Evolutionary conservation across 2,113 vertebrate species (phyloP).

Genomic region (Malurus elegans): DNA sequence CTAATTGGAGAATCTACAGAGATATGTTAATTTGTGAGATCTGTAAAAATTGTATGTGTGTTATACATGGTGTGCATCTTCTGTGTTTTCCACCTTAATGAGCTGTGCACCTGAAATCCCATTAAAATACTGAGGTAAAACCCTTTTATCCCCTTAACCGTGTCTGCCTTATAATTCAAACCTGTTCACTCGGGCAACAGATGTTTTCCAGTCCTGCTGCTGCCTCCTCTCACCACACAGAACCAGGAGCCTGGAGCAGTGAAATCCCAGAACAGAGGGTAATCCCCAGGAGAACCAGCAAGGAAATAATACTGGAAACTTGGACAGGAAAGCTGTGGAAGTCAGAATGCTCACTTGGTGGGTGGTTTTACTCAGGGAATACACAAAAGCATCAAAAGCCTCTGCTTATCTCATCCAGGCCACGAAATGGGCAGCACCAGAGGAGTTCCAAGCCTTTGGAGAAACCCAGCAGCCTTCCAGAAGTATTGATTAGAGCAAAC

Average conservation of each 20-base stretch:
- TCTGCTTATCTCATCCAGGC: not conserved
- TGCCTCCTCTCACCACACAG: not conserved
- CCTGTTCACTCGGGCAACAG: no score
- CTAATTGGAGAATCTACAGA: no score
- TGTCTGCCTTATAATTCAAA: no score
- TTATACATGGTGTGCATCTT: no score
- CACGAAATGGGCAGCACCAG: not conserved
- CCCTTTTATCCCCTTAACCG: no score
- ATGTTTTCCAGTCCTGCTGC: not conserved
- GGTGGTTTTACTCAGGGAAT: not conserved
- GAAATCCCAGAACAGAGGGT: not conserved
- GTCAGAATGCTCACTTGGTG: not conserved
- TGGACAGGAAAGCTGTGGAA: accelerated
- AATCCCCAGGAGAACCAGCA: not conserved
- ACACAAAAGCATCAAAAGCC: not conserved
- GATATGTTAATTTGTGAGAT: no score
- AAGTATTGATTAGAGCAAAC: not conserved
- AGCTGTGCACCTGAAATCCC: no score
- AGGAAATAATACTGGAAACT: not conserved
- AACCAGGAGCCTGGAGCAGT: not conserved
- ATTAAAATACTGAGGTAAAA: no score
- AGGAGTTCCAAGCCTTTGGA: not conserved
- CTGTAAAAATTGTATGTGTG: no score
- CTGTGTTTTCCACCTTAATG: no score
- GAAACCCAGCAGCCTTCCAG: not conserved